Evolutionary conservation across 1,140 invertebrate genomes (phyloP).

Genomic region (Rhopalosiphum maidis): DNA sequence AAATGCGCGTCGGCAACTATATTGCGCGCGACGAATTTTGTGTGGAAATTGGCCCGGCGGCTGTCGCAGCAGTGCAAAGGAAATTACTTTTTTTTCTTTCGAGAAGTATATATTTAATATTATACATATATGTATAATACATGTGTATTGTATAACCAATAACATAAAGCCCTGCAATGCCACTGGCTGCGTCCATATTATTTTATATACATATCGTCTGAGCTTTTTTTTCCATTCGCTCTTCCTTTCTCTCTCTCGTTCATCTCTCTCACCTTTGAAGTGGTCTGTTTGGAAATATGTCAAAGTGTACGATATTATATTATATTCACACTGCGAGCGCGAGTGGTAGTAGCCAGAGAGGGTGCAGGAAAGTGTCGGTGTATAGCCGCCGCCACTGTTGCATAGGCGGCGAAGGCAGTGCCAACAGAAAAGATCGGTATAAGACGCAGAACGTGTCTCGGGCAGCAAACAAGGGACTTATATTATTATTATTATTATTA

Average conservation of each 20-base stretch:
- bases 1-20: neutral
- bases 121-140: slow-evolving; percentile 6
- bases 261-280: slow-evolving; percentile 21
- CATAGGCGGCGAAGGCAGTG: neutral
- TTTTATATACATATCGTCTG: neutral
- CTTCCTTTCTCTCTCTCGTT: neutral
- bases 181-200: neutral
- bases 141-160: slow-evolving; percentile 3
- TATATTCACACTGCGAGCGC: neutral
- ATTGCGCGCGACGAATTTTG: neutral
- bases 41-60: slow-evolving; percentile 16
- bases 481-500: slow-evolving; percentile 10
- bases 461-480: slow-evolving; percentile 42
- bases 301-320: slow-evolving; percentile 31
- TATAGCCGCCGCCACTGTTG: neutral
- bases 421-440: slow-evolving; percentile 33
- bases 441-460: slow-evolving; percentile 40
- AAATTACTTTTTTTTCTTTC: slow-evolving; percentile 46
- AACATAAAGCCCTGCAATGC: slow-evolving; percentile 36
- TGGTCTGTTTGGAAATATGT: slow-evolving; percentile 26
- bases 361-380: neutral
- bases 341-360: neutral
- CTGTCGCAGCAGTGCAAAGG: neutral
- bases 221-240: neutral
- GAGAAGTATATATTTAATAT: neutral